Evolutionary conservation across 1,140 invertebrate genomes (phyloP), one percentile per base, ranked within the genome.

Genomic region (Drosophila aff.): DNA sequence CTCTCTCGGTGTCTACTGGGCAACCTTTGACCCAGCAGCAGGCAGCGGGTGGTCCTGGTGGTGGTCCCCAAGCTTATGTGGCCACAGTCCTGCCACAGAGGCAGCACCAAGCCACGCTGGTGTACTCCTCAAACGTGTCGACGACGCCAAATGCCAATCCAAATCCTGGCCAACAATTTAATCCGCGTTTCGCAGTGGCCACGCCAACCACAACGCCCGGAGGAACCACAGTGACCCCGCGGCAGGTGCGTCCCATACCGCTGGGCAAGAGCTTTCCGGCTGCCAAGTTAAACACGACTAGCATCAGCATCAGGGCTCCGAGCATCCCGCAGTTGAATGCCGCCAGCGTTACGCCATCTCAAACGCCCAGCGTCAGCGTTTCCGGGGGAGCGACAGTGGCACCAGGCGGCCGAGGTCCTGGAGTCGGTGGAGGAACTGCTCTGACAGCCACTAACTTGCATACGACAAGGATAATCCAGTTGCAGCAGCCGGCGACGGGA

Each of bases 81-180:
- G 92, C 92, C 9, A 92, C 92, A 1, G 92, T 93, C 3, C 28
- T 93, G 64, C 91, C 91, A 31, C 91, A 90, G 8, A 77, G 92
- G 4, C 92, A 87, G 47, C 92, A 93, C 73, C 89, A 92, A 33
- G 92, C 92, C 7, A 93, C 92, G 3, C 66, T 93, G 1, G 92
- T 93, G 16, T 93, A 93, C 55, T 92, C 90, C 21, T 92, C 91
- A 0, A 92, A 92, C 58, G 81, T 92, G 11, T 71, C 65, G 7
- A 43, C 67, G 7, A 40, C 67, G 9, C 64, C 78, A n/a, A 71
- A 81, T 53, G 63, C 76, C 44, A 92, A 77, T 66, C 69, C 58
- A 9, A 85, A 77, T 64, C 64, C 50, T 7, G 86, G 76, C 4
- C 77, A 85, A 31, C 92, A 92, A 47, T 92, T 87, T 7, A 92